phyloP scores from a whole-genome alignment of 2,797 vertebrate genomes.

The Myotis daubentonii region DNA sequence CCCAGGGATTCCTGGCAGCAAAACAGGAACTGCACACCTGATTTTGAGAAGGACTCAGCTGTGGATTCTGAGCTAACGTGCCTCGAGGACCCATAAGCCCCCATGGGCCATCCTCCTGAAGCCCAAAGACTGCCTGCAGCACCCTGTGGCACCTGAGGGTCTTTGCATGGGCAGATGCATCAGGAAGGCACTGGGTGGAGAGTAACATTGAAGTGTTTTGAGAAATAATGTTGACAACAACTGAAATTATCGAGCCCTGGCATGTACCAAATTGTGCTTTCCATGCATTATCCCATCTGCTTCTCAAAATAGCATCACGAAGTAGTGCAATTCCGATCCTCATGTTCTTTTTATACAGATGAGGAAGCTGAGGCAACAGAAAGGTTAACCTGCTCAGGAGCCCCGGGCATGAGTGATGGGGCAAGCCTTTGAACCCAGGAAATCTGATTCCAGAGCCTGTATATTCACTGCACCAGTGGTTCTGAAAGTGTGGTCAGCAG shows the following conservation, averaged over 20 bases:
- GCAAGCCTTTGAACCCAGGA: not conserved
- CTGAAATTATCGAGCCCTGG: not conserved
- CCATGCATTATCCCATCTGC: not conserved
- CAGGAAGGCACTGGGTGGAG: rapidly evolving
- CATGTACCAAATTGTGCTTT: not conserved
- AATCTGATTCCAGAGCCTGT: not conserved
- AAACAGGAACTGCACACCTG: not conserved
- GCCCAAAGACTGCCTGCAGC: not conserved
- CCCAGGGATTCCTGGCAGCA: rapidly evolving
- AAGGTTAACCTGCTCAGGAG: not conserved
- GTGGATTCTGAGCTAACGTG: not conserved
- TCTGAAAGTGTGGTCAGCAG: not conserved
- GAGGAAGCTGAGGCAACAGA: not conserved
- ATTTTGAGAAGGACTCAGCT: not conserved
- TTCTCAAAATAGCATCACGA: not conserved
- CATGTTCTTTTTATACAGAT: not conserved
- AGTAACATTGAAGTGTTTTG: not conserved
- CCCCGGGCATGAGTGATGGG: too few species aligned
- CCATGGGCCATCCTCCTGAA: not conserved
- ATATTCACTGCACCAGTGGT: not conserved
- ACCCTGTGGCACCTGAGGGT: too few species aligned
- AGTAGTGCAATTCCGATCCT: not conserved
- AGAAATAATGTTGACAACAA: not conserved
- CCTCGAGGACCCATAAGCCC: not conserved
- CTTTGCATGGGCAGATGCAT: not conserved